Base-by-base conservation (phyloP, 2,797 vertebrate genomes). In the Chelon auratus region DNA sequence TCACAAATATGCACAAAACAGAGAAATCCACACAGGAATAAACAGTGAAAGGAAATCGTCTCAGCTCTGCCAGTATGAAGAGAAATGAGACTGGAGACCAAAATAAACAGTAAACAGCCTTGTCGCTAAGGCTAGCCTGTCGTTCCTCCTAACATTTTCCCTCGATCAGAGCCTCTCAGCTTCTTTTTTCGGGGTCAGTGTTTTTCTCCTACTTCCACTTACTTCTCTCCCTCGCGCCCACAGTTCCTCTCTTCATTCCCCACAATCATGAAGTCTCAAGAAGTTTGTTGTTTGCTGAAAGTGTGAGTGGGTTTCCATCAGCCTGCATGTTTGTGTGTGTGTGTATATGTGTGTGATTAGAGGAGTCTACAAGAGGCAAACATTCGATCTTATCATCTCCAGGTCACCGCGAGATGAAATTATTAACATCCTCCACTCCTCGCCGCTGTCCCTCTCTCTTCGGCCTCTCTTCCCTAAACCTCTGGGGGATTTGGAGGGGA, bases 351-450 rank as follows among this genome's bases (percentile, higher is more conserved):
- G 51, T 64, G 74, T 45, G 56, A 71, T 73, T 64, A 7, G 39
- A 65, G 68, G 59, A 68, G 62, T 76, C 60, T 73, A 59, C 80
- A 78, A 80, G 78, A 81, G 65, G 48, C 82, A 82, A 81, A 83
- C 74, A 85, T 90, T 89, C 88, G 77, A 92, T 91, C 67, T 68
- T 77, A 83, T 85, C 50, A 2, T 88, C 85, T 81, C 61, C 82
- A 72, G 89, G 84, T 91, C 85, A 86, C 43, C 59, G 76, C 60
- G 3, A 81, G 77, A 92, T 87, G 77, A 90, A 89, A 88, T 93
- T 79, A 93, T 91, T 89, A 89, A 88, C 89, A 87, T 84, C 78
- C 79, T 61, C 57, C 42, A 68, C 79, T 72, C 57, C 60, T 63
- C 14, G 6, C 57, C 60, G 36, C 59, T 64, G 53, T 61, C 45